These are phyloP conservation scores for Eurosta solidaginis DNA, from an alignment of 1,140 invertebrate genomes.

Conservation along the genomic window DNA sequence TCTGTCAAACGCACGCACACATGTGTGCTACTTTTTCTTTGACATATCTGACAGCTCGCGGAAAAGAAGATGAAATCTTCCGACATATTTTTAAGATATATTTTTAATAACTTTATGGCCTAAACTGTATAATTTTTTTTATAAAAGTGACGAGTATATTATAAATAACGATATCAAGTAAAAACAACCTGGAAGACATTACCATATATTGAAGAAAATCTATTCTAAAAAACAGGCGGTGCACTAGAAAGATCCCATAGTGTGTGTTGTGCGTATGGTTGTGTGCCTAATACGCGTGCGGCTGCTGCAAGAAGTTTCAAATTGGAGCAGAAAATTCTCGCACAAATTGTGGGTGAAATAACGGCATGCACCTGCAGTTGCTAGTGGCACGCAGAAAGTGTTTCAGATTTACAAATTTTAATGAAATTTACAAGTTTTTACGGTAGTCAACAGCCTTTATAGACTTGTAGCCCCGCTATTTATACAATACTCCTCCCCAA, in stretches of 20 bases:
- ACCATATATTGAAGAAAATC: background rate
- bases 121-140: background rate
- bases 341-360: conserved; percentile 13
- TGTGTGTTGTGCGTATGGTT: background rate
- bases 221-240: conserved; percentile 23
- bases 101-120: background rate
- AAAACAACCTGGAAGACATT: background rate
- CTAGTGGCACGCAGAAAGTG: background rate
- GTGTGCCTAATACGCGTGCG: conserved; percentile 15
- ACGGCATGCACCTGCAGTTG: conserved; percentile 1
- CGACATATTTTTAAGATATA: background rate
- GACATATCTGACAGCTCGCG: conserved; percentile 9
- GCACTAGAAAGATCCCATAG: background rate
- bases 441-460: background rate
- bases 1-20: background rate
- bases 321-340: conserved; percentile 15
- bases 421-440: background rate
- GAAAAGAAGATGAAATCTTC: conserved; percentile 27
- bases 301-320: conserved; percentile 19
- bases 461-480: background rate
- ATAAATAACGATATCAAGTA: background rate
- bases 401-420: background rate
- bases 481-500: too few species aligned
- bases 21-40: background rate
- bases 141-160: background rate